Base-by-base conservation (phyloP, 92 coral and sea anemone species). In the Bergia puertoricense region DNA sequence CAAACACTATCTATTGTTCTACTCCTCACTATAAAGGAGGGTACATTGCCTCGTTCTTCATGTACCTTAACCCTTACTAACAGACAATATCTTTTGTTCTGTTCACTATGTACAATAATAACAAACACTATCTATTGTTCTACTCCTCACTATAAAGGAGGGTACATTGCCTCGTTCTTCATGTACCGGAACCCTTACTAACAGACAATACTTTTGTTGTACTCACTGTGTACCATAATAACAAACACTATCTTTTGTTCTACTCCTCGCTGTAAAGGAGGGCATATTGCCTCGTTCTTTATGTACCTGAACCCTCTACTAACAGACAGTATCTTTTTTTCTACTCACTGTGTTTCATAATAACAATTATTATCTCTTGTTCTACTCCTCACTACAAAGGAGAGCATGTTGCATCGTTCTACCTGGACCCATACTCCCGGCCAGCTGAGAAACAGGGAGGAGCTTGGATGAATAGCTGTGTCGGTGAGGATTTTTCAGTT, bases 381-480 rank as follows among this genome's bases (percentile, higher is more conserved):
- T 22, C 85, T 37, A 18, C 23, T 23, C 45, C 23, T 23, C 45
- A 0, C 36, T 82, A 68, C 7, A 5, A 80, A 95, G 98, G 93
- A 44, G 75, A 88, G 1, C 98, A 91, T 67, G 59, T 92, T 22
- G 98, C 95, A 8, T 92, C 97, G 8, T 96, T 96, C 79, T 96
- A 71, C 82, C 90, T 94, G 89, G 98, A 96, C 83, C 93, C 95
- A 22, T 96, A 92, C 56, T 94, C 98, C 48, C 90, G 98, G 37
- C 98, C 98, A 16, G 91, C 91, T 3, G 98, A 93, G 86, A 96
- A 96, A 79, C 89, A 91, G 41, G 98, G 98, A 39, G 98, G 98
- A 46, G 98, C 98, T 23, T 96, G 98, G 98, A 92, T 96, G 95
- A 95, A 92, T 87, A 88, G 91, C 45, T 95, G 96, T 84, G 90